Base-by-base conservation (phyloP, 2,888 invertebrate genomes). In the Parnassius orleans region DNA sequence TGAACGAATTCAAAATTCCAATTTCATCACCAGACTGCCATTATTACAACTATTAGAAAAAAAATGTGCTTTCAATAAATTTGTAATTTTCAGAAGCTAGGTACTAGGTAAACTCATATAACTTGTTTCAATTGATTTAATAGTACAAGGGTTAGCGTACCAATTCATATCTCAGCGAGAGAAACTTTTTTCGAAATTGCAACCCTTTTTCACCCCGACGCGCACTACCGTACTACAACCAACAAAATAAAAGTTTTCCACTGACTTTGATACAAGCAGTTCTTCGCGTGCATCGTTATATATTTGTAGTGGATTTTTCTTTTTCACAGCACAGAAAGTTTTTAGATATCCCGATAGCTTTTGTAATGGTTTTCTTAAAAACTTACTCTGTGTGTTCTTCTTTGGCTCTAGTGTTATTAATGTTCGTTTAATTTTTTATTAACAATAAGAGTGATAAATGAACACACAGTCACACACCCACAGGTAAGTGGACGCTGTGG, bases 181-280 rank as follows among this genome's bases (percentile, higher is more conserved):
- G 48, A 14, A 48, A 48, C 48, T 15, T 48, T 12, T 46, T 48
- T 14, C 48, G 15, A 48, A 2, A 48, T 9, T 7, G 48, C 5
- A 14, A 48, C 48, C 14, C 48, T n/a, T 48, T 48, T 14, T 14
- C 14, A 14, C 48, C 14, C 14, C 48, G 14, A 48, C 2, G 14
- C 48, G 14, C 48, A 48, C 48, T 9, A 48, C 14, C 14, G 7
- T 10, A 14, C 48, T 14, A 48, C 48, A 14, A 53, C 9, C 48
- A 48, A 48, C 48, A 48, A 14, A 9, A 48, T 48, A 9, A 48
- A 48, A 48, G 48, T 48, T 48, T 15, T 15, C 10, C 48, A 48
- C 48, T 48, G 48, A 48, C 48, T 48, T 48, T 14, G 48, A 14
- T 48, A 48, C 48, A 48, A 48, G n/a, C 12, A 48, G 48, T 12